Base-by-base conservation (phyloP, 2,797 vertebrate genomes). In the Sardinella longiceps region DNA sequence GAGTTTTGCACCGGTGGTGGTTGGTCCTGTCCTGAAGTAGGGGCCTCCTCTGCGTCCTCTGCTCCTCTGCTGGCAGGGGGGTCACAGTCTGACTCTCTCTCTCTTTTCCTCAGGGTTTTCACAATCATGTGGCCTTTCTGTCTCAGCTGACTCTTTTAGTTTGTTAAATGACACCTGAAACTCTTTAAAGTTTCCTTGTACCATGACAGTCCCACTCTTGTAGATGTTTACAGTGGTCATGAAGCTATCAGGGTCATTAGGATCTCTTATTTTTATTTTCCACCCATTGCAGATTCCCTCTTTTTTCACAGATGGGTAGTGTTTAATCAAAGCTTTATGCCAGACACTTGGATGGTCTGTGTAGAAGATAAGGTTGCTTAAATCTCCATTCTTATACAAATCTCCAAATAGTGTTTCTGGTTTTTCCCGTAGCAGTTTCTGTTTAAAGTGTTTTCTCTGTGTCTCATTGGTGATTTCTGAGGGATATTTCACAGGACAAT, bases 231-330 rank as follows among this genome's bases (percentile, higher is more conserved):
- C 51, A 23, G 83, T 80, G 4, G 43, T 80, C 74, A 80, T 23
- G 48, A n/a, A n/a, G n/a, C 48, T 50, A 50, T 50, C 48, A 50
- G 9, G 48, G 48, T 50, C 48, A 50, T 50, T 5, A 3, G 37
- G 50, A 10, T 81, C 83, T 81, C 37, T 84, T 10, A 84, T 84
- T 60, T 56, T 84, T 10, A 84, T 6, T 58, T 80, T 84, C 74
- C 50, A 80, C 28, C 51, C 74, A 23, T 84, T 84, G 48, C 83
- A 80, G 33, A 84, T 63, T 14, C 77, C 83, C 37, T 66, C 56
- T 51, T 84, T 84, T 58, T 12, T 23, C 18, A 81, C 53, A 80
- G 53, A 80, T 11, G 77, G 45, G 83, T 84, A 84, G 53, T 84
- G 33, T 5, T 33, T 39, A 37, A 48, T 84, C 12, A 84, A 50